Percentiles rank a stretch among this genome's conserved stretches.
Conservation (phyloP, 1,140 invertebrate species). For the Halesus radiatus region DNA sequence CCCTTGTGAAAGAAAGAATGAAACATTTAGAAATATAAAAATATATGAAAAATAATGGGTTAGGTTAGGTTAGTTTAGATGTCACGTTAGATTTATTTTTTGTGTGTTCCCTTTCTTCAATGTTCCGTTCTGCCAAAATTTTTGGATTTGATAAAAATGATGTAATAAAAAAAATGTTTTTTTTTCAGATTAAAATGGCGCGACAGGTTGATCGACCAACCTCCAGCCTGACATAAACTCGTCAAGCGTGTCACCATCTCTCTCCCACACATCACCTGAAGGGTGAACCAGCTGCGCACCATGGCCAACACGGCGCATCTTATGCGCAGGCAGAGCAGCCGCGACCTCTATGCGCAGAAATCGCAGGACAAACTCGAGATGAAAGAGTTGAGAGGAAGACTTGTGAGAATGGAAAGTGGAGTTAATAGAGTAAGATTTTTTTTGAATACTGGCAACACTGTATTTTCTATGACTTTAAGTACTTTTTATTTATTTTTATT, state of each 20-base stretch:
- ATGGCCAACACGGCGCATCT: constrained; percentile 93
- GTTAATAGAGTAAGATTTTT: constrained; percentile 43
- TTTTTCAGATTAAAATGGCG: constrained; percentile 39
- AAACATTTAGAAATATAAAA: too few relatives aligned
- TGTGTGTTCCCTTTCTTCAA: too few relatives aligned
- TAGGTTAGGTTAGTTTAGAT: too few relatives aligned
- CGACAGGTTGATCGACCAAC: constrained; percentile 30
- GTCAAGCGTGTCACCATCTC: neutral
- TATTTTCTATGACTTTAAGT: too few relatives aligned
- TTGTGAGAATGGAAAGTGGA: constrained; percentile 83
- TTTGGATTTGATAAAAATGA: too few relatives aligned
- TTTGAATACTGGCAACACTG: too few relatives aligned
- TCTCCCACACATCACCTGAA: too few relatives aligned
- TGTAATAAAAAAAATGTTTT: neutral
- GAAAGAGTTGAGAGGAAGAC: constrained; percentile 84
- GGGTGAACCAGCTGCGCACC: neutral
- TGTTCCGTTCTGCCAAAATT: too few relatives aligned
- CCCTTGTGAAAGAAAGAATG: too few relatives aligned
- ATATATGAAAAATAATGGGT: too few relatives aligned
- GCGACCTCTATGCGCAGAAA: constrained; percentile 84
- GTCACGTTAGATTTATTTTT: too few relatives aligned
- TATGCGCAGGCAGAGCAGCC: constrained; percentile 86
- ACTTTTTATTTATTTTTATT: too few relatives aligned
- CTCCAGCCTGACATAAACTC: neutral
- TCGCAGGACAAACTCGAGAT: constrained; percentile 88